Base-by-base conservation (phyloP, 2,888 invertebrate species). In the Agrilus biguttatus region DNA sequence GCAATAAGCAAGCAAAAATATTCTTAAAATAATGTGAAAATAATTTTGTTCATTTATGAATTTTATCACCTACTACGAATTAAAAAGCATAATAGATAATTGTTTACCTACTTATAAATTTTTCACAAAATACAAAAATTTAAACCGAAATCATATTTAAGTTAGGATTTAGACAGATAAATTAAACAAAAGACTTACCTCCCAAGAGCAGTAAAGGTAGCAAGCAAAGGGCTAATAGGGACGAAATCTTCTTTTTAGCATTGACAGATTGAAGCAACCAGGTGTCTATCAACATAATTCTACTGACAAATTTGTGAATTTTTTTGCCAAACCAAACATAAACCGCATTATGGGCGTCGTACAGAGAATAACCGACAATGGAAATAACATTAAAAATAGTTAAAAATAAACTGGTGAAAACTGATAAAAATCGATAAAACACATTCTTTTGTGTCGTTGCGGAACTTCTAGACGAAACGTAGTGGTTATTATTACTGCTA, bases 131-230 rank as follows among this genome's bases (percentile, higher is more conserved):
- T 19, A n/a, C n/a, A n/a, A n/a, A n/a, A n/a, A n/a, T n/a, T n/a
- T n/a, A n/a, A n/a, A n/a, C n/a, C n/a, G n/a, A n/a, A n/a, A n/a
- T n/a, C n/a, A n/a, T n/a, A n/a, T n/a, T n/a, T n/a, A n/a, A n/a
- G n/a, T n/a, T n/a, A n/a, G 17, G 17, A 4, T 17, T 3, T 3
- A 17, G 17, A 4, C 17, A 17, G 17, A 17, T 4, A 17, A n/a
- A 17, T 38, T 33, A 37, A 35, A 47, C 40, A n/a, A 23, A 42
- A 8, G 34, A 70, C 75, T 75, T 61, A 78, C 78, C 78, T 56
- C 67, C 66, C 46, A 76, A 56, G 45, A 77, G 52, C 37, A 77
- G 50, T 37, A 77, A 59, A 1, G 76, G 75, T 51, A 77, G 49
- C 14, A 77, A 49, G 34, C 73, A 62, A 40, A 78, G 49, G 7